Percentiles rank a stretch among this genome's conserved stretches.
phyloP scores from a whole-genome alignment of 2,888 invertebrate species.

The Bombylius discolor region DNA sequence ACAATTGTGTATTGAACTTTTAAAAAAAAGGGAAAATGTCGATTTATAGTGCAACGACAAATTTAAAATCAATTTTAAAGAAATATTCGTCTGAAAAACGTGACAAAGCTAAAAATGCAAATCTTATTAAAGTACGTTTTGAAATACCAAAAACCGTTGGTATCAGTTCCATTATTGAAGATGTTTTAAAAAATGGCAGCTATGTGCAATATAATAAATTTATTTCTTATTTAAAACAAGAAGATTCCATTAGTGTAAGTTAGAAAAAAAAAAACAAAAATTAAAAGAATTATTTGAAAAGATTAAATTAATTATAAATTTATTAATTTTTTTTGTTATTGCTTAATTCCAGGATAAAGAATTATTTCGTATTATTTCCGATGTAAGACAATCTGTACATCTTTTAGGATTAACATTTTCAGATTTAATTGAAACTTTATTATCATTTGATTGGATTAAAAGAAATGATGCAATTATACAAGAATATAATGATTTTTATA shows the following conservation, averaged over 20 bases:
- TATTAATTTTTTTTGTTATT: not conserved
- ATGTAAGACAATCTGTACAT: slow-evolving; percentile 45
- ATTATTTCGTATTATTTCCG: slow-evolving; percentile 41
- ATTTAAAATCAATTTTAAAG: slow-evolving; percentile 29
- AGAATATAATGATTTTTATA: slow-evolving; percentile 49
- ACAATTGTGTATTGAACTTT: no score
- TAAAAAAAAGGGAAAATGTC: slow-evolving; percentile 21
- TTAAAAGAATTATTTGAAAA: not conserved
- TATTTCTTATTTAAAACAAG: slow-evolving; percentile 22
- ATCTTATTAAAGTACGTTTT: slow-evolving; percentile 31
- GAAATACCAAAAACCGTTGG: slow-evolving; percentile 25
- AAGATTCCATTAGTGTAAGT: slow-evolving; percentile 3
- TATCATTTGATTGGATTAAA: slow-evolving; percentile 46
- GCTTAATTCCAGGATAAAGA: slow-evolving; percentile 41
- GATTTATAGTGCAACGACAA: slow-evolving; percentile 25
- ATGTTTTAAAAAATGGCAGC: slow-evolving; percentile 20
- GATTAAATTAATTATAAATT: not conserved
- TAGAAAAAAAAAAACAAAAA: no score
- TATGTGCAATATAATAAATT: slow-evolving; percentile 25
- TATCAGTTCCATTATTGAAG: slow-evolving; percentile 21
- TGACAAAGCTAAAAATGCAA: slow-evolving; percentile 26
- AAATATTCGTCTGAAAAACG: slow-evolving; percentile 24
- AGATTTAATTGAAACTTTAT: slow-evolving; percentile 45
- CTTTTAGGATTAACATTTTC: slow-evolving; percentile 43
- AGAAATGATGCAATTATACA: slow-evolving; percentile 33